Base-by-base conservation (phyloP, 2,888 invertebrate species). In the Charanyca ferruginea region DNA sequence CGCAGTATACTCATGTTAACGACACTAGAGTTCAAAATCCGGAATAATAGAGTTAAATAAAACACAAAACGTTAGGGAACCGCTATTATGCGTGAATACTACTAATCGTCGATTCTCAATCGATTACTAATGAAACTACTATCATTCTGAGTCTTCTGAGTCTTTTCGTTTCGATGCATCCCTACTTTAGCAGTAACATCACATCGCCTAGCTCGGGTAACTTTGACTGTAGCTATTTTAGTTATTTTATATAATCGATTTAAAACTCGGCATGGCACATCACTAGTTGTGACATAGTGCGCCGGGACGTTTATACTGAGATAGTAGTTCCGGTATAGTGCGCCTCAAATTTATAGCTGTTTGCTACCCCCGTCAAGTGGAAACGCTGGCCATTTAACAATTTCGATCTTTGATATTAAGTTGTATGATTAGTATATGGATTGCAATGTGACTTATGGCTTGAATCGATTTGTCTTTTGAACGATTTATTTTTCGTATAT, bases 291-390 rank as follows among this genome's bases (percentile, higher is more conserved):
- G 84, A 85, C 85, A 83, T 69, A 74, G 77, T 64, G 71, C 66
- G 68, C 61, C 70, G 63, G 75, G 80, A 76, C 84, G 83, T 78
- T 84, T 82, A 84, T 67, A 80, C 86, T 76, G 85, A 87, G 91
- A 88, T 89, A 89, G 86, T 80, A 85, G 85, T 87, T 89, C 88
- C 87, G 84, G 77, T 72, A 74, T 79, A 77, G 79, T 83, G 87
- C 83, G 59, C 79, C 62, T 80, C 63, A 84, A 90, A 93, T 93
- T 93, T 93, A 93, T 93, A 68, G 89, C 81, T 90, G 91, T 90
- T 90, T 88, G 86, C 83, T 73, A 80, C 76, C 85, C 83, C 80
- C 83, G 87, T 90, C 89, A 88, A 89, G 87, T 87, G 86, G 88
- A 82, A 85, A 79, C 81, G 77, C 73, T 70, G 45, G 81, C 85